Evolutionary conservation across 2,113 vertebrate genomes (phyloP), one percentile per base, ranked within the genome.

Genomic region (Colistium nudipinnis): DNA sequence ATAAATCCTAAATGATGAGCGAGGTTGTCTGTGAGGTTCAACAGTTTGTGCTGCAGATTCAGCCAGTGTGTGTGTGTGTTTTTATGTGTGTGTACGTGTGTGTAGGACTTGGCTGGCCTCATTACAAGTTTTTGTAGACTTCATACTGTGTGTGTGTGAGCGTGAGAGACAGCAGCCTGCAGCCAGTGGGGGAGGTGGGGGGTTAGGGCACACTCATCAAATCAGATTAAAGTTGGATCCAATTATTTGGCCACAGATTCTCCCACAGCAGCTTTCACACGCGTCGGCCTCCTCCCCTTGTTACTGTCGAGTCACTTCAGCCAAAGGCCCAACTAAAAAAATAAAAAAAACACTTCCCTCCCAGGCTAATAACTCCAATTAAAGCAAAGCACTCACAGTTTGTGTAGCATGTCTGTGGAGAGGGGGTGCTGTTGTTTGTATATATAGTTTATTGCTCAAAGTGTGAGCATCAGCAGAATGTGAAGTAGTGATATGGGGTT

Each of bases 141-240:
- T 84, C 61, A 62, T 35, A 36, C 67, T 38, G 74, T 28, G 69
- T 39, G 74, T 28, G 66, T 52, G 49, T 62, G 70, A 73, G 74
- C 28, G 66, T 52, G 49, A 59, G 70, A 73, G 81, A 82, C 79
- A 78, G 81, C 38, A 60, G 76, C 78, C 66, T 39, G 39, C 52
- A 76, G 66, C 51, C 86, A 78, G 70, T 62, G 49, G 64, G 73
- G 60, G n/a, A 70, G 66, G 78, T n/a, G n/a, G n/a, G n/a, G n/a
- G n/a, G n/a, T n/a, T n/a, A n/a, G n/a, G n/a, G n/a, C n/a, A n/a
- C n/a, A 67, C 71, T 60, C 62, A 56, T 87, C 88, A 80, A 56
- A 86, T 81, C 77, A 78, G 73, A 88, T 85, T 81, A 88, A 47
- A 55, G 31, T 45, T 70, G 41, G 30, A 59, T 56, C 70, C 77